These are phyloP conservation scores for Drosophila yakuba DNA, from an alignment of 1,140 invertebrate genomes.

Conservation along the genomic window DNA sequence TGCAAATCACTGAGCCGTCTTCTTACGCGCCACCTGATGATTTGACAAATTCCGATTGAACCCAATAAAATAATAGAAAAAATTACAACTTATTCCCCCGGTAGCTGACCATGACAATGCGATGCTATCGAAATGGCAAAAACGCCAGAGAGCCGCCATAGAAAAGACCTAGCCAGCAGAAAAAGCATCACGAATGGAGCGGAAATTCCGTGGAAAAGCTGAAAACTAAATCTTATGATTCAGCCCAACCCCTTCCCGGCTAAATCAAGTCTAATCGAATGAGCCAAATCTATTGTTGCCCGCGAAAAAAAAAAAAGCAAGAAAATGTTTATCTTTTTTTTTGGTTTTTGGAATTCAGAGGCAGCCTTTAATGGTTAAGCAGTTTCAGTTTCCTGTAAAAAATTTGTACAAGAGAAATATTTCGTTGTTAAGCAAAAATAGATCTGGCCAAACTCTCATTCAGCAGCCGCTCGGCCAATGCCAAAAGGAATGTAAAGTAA, in stretches of 20 bases:
- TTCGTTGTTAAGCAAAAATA: conserved; percentile 81
- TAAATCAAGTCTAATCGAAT: conserved; percentile 80
- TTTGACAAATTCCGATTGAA: conserved; percentile 66
- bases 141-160: conserved; percentile 11
- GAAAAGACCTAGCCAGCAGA: conserved; percentile 36
- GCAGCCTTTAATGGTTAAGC: conserved; percentile 71
- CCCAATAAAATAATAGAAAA: conserved; percentile 46
- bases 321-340: conserved; percentile 61
- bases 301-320: conserved; percentile 28
- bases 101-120: conserved; percentile 61
- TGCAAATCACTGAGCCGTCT: conserved; percentile 59
- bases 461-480: conserved; percentile 44
- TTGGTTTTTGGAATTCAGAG: conserved; percentile 24
- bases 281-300: conserved; percentile 67
- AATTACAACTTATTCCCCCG: conserved; percentile 31
- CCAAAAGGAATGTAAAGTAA: conserved; percentile 78
- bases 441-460: conserved; percentile 52
- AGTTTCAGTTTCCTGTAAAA: conserved; percentile 77
- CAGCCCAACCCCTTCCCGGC: conserved; percentile 75
- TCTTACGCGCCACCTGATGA: conserved; percentile 28
- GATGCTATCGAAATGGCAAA: conserved; percentile 60
- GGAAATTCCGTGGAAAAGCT: conserved; percentile 76
- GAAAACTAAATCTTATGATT: conserved; percentile 70
- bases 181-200: conserved; percentile 77
- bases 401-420: conserved; percentile 74